A percentile compares a stretch with the other conserved stretches of the same genome.
These are phyloP conservation scores for Pocillopora verrucosa DNA, from an alignment of 64 coral and sea anemone species.

Conservation along the genomic window DNA sequence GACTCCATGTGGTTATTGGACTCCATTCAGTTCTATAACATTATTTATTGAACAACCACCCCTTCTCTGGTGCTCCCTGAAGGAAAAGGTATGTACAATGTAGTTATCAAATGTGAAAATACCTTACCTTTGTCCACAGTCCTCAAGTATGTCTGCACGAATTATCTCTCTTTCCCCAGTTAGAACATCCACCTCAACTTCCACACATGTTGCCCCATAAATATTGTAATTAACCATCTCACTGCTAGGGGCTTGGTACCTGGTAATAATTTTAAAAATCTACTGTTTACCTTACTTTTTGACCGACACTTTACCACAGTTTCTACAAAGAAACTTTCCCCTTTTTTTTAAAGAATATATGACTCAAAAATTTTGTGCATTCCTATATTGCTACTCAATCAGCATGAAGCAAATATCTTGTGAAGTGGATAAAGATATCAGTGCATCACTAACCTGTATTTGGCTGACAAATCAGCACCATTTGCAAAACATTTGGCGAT, in stretches of 20 bases:
- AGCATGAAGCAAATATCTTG: no score
- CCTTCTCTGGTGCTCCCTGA: no score
- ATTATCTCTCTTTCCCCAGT: conserved; percentile 88
- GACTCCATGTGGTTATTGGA: no score
- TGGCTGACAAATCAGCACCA: conserved; percentile 80
- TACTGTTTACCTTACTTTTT: neutral
- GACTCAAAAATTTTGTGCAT: no score
- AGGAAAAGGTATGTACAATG: no score
- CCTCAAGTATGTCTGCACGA: conserved; percentile 80
- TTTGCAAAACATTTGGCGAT: conserved; percentile 47
- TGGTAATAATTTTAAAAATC: neutral
- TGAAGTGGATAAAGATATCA: neutral
- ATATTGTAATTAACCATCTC: conserved; percentile 29
- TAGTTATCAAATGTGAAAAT: no score
- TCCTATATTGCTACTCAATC: no score
- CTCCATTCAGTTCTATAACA: no score
- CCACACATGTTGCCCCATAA: conserved; percentile 68
- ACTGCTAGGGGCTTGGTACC: conserved; percentile 25
- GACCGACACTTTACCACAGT: no score
- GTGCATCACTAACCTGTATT: conserved; percentile 63
- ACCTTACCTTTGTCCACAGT: conserved; percentile 83
- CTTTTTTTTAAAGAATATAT: no score
- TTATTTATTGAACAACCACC: no score
- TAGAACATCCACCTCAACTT: conserved; percentile 84
- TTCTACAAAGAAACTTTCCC: no score